These are phyloP conservation scores for Plusia festucae DNA, from an alignment of 2,888 invertebrate species.

Conservation along the genomic window DNA sequence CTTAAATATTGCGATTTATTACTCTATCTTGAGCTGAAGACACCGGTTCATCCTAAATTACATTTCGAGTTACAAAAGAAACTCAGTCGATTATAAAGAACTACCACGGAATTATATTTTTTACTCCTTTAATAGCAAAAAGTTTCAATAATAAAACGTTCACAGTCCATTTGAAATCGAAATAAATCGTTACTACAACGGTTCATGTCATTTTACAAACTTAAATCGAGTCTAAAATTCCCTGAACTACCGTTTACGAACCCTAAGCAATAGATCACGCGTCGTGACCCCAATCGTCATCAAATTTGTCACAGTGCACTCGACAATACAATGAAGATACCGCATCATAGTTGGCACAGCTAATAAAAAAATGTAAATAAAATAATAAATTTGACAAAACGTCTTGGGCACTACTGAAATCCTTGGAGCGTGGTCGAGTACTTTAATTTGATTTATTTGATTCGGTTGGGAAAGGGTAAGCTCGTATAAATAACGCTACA, in stretches of 20 bases:
- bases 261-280: conserved; percentile 83
- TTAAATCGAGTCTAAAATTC: conserved; percentile 86
- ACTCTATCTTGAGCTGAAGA: not conserved
- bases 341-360: conserved; percentile 75
- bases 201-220: conserved; percentile 81
- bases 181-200: conserved; percentile 78
- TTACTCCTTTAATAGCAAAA: conserved; percentile 34
- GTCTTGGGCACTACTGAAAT: conserved; percentile 87
- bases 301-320: conserved; percentile 89
- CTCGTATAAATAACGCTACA: conserved; percentile 80
- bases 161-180: conserved; percentile 50
- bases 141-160: conserved; percentile 46
- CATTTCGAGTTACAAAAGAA: not conserved
- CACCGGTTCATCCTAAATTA: not conserved
- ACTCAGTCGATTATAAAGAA: not conserved
- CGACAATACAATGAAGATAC: conserved; percentile 82
- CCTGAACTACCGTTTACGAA: conserved; percentile 83
- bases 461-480: conserved; percentile 83
- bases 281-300: conserved; percentile 86
- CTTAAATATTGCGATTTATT: no score
- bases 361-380: conserved; percentile 88
- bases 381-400: conserved; percentile 90
- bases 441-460: conserved; percentile 89
- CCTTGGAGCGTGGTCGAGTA: conserved; percentile 83
- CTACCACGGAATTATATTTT: not conserved